These are phyloP conservation scores for Polymixis lichenea DNA, from an alignment of 2,888 invertebrate genomes.

Conservation along the genomic window DNA sequence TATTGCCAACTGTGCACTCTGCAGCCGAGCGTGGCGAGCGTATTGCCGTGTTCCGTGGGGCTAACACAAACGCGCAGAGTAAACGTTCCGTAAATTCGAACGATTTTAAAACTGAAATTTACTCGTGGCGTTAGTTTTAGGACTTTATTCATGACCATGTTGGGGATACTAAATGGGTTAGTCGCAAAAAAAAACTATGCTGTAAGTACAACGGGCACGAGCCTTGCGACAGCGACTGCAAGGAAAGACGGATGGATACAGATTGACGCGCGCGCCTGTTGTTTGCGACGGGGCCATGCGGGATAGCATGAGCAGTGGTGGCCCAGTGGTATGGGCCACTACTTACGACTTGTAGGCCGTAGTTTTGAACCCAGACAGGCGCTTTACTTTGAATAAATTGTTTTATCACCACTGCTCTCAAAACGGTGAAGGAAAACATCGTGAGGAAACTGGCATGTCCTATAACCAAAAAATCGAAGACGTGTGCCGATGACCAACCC, in stretches of 20 bases:
- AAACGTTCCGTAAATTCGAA: background rate
- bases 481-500: too few relatives aligned
- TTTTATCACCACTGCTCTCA: too few relatives aligned
- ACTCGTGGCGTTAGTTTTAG: background rate
- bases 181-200: background rate
- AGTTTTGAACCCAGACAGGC: too few relatives aligned
- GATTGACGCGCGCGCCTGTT: too few relatives aligned
- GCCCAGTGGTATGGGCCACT: too few relatives aligned
- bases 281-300: background rate
- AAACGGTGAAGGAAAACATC: too few relatives aligned
- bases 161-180: background rate
- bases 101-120: background rate
- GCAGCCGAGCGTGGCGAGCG: conserved; percentile 32
- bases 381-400: too few relatives aligned
- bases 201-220: too few relatives aligned
- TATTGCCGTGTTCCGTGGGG: conserved; percentile 11
- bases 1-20: conserved; percentile 31
- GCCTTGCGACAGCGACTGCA: background rate
- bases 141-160: background rate
- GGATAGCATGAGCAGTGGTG: too few relatives aligned
- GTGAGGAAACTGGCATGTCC: too few relatives aligned
- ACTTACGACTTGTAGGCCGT: too few relatives aligned
- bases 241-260: background rate
- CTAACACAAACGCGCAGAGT: background rate
- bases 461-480: too few relatives aligned